Percentiles rank a stretch among this genome's conserved stretches.
These are phyloP conservation scores for Ecdyonurus torrentis DNA, from an alignment of 2,888 invertebrate species.

Conservation along the genomic window DNA sequence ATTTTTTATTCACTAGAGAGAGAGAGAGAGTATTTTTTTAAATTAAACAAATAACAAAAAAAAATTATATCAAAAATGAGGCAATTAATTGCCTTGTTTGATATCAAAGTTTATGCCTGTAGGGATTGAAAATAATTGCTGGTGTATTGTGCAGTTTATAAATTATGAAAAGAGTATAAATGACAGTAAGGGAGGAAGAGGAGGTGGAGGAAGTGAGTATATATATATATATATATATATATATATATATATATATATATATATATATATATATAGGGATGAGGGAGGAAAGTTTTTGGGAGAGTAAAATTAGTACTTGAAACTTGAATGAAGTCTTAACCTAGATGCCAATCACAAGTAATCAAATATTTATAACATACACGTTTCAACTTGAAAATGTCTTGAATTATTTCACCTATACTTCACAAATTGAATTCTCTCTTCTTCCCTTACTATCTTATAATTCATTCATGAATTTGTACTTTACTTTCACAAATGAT, in stretches of 20 bases:
- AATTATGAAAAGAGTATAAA: background rate
- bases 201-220: background rate
- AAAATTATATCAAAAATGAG: background rate
- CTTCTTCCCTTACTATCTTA: too few relatives aligned
- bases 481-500: too few relatives aligned
- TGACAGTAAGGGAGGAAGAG: background rate
- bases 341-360: background rate
- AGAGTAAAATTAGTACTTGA: too few relatives aligned
- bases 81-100: background rate
- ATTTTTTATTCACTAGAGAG: background rate
- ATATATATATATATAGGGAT: too few relatives aligned
- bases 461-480: too few relatives aligned
- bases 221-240: too few relatives aligned
- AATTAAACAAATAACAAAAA: background rate
- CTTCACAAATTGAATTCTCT: too few relatives aligned
- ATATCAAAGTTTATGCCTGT: background rate
- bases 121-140: background rate
- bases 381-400: too few relatives aligned
- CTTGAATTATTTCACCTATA: too few relatives aligned
- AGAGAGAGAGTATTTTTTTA: too few relatives aligned
- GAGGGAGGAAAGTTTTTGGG: background rate
- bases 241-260: too few relatives aligned
- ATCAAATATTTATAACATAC: background rate
- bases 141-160: background rate
- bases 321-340: background rate